Conservation (phyloP, 2,888 invertebrate species). For the Perizoma flavofasciatum region DNA sequence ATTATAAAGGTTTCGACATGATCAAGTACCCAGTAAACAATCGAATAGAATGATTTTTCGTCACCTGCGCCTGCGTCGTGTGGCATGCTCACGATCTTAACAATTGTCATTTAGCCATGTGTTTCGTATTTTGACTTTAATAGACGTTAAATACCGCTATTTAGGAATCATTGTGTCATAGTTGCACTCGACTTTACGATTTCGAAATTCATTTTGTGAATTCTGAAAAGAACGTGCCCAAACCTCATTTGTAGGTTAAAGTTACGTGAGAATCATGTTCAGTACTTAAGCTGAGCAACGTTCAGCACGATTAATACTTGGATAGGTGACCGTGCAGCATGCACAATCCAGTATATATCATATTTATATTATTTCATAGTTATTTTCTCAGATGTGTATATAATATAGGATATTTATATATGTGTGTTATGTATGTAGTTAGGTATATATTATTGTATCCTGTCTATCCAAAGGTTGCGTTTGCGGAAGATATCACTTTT, state of each 20-base stretch:
- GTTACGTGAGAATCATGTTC: slow-evolving; percentile 17
- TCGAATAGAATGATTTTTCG: slow-evolving; percentile 57
- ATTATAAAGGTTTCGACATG: slow-evolving; percentile 43
- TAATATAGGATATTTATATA: too few relatives aligned
- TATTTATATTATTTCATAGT: too few relatives aligned
- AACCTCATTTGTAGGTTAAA: slow-evolving; percentile 10
- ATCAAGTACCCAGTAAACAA: slow-evolving; percentile 49
- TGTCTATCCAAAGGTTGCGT: too few relatives aligned
- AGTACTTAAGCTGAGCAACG: too few relatives aligned
- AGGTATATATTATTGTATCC: too few relatives aligned
- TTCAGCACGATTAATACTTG: too few relatives aligned
- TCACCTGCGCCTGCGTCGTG: slow-evolving; percentile 53
- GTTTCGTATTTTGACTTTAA: slow-evolving; percentile 47
- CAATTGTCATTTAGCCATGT: slow-evolving; percentile 45
- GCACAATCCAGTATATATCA: too few relatives aligned
- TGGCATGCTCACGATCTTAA: slow-evolving; percentile 54
- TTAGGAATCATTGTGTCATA: slow-evolving; percentile 30
- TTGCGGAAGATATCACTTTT: too few relatives aligned
- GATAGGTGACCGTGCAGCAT: neutral
- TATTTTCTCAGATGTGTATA: too few relatives aligned
- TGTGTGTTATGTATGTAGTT: too few relatives aligned
- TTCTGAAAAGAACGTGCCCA: slow-evolving; percentile 16
- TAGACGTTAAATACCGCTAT: slow-evolving; percentile 50
- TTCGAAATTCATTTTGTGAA: slow-evolving; percentile 21
- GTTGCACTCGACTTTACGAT: slow-evolving; percentile 17